phyloP scores from a whole-genome alignment of 2,797 vertebrate genomes.

The Poeciliopsis gracilis region DNA sequence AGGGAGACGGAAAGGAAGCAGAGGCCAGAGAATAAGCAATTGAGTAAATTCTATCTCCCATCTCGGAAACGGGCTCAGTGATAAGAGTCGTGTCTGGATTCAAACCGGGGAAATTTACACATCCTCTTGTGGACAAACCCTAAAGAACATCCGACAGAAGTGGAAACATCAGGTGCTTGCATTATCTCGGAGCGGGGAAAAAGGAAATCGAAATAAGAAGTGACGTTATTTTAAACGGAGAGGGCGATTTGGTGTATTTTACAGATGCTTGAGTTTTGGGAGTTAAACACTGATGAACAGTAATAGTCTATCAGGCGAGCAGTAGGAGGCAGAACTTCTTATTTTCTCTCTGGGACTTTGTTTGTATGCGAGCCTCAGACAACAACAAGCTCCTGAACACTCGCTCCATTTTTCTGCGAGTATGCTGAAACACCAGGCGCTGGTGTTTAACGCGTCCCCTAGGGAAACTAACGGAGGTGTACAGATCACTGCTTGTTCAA shows the following conservation, averaged over 20 bases:
- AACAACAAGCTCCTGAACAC: neutral
- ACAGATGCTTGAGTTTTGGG: conserved; percentile 38
- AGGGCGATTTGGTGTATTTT: conserved; percentile 45
- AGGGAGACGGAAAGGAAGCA: conserved; percentile 40
- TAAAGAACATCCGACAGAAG: conserved; percentile 16
- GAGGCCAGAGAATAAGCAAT: conserved; percentile 46
- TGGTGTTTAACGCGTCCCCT: conserved; percentile 26
- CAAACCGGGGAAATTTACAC: conserved; percentile 34
- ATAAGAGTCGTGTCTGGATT: conserved; percentile 15
- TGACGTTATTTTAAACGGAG: conserved; percentile 26
- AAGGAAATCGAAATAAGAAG: conserved; percentile 27
- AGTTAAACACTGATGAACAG: conserved; percentile 25
- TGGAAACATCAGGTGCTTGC: conserved; percentile 18
- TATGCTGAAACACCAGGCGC: conserved; percentile 10
- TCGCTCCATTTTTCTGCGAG: neutral
- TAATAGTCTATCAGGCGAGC: conserved; percentile 40
- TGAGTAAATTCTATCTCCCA: conserved; percentile 32
- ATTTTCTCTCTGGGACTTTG: conserved; percentile 20
- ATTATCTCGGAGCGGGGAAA: conserved; percentile 13
- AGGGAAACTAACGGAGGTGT: conserved; percentile 21
- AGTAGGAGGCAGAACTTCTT: conserved; percentile 22
- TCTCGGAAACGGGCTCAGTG: conserved; percentile 14
- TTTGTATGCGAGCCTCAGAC: neutral
- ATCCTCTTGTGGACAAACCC: conserved; percentile 24
- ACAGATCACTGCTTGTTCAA: conserved; percentile 3